Percentiles rank a stretch among this genome's conserved stretches.
Evolutionary conservation across 2,113 vertebrate species (phyloP).

Genomic region (Aegithalos caudatus): DNA sequence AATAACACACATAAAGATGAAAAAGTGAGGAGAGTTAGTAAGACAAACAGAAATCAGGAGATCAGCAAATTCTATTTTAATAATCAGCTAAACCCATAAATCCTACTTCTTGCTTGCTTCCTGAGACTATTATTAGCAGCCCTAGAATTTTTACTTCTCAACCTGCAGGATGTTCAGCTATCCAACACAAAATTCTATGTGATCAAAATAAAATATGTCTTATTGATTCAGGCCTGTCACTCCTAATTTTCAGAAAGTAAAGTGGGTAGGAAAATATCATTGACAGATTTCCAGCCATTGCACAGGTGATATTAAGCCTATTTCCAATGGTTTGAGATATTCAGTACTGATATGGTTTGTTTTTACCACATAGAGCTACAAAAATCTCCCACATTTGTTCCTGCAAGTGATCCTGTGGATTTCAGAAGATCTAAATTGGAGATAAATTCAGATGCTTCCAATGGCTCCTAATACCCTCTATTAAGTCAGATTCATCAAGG

Average conservation of each 20-base stretch:
- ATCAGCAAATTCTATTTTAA: constrained; percentile 47
- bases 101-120: neutral
- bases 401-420: neutral
- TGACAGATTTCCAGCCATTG: neutral
- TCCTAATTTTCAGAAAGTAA: neutral
- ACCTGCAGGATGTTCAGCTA: neutral
- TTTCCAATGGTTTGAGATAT: neutral
- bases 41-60: constrained; percentile 68
- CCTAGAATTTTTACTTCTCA: neutral
- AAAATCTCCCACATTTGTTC: neutral
- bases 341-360: neutral
- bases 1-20: constrained; percentile 85
- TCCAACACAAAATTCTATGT: neutral
- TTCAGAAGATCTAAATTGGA: neutral
- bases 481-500: neutral
- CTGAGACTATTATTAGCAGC: neutral
- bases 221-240: neutral
- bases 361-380: neutral
- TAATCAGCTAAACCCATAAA: constrained; percentile 24
- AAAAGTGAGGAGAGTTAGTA: constrained; percentile 76
- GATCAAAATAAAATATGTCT: neutral
- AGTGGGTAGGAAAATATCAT: neutral
- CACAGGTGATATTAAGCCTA: neutral
- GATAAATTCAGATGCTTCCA: neutral
- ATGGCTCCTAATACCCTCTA: neutral